Evolutionary conservation across 2,113 vertebrate genomes (phyloP), one percentile per base, ranked within the genome.

Genomic region (Corvus hawaiiensis): DNA sequence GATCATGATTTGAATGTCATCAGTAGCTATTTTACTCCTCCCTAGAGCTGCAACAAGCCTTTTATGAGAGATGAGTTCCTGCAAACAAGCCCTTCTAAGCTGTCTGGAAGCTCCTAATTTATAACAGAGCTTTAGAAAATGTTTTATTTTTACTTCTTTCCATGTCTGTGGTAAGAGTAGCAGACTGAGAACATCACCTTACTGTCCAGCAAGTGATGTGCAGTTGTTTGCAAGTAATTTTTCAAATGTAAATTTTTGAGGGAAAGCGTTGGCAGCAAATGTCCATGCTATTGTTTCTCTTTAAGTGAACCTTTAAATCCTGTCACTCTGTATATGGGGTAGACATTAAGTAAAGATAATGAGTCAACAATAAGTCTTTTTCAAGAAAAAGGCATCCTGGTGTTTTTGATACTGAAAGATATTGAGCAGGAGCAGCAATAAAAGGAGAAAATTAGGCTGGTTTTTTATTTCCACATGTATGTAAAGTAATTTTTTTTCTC

Each of bases 1-100:
- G 94, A 97, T 94, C 97, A 97, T 97, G 94, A 97, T 98, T 98
- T 97, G 94, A 97, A 97, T 97, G 97, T 98, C 97, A 97, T 98
- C 96, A 98, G 97, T 68, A 97, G 96, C 96, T 97, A 98, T 98
- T 98, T 98, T 97, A 96, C 95, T 98, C 93, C 94, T 96, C 85
- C 97, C 97, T 93, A 90, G 94, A 87, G 88, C 86, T 94, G 96
- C 92, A 97, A 95, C 95, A 93, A 97, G 76, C 78, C 88, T 97
- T 98, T 96, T 97, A 93, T 96, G 87, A 96, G 89, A 93, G 80
- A 98, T 93, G 96, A 96, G 96, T 87, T 96, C 93, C 80, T 94
- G 56, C 94, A 94, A 98, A 94, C 87, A 97, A 97, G 89, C 63
- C 56, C 49, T 94, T 97, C 91, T 89, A 92, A 96, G 83, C 94